Conservation (phyloP, 2,888 invertebrate species). For the Amphipoea oculea region DNA sequence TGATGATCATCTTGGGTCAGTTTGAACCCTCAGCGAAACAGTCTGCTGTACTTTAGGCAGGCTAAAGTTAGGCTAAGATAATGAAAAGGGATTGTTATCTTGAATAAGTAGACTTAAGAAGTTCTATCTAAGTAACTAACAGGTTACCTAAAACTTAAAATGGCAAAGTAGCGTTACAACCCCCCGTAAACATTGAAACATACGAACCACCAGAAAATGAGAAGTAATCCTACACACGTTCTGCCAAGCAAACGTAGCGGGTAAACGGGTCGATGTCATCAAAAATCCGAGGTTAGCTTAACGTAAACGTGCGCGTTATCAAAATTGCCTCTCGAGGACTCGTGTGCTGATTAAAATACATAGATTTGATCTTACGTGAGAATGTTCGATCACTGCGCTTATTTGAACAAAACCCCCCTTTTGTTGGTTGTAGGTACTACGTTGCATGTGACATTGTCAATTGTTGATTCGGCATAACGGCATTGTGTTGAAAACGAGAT, state of each 20-base stretch:
- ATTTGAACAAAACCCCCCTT: conserved; percentile 58
- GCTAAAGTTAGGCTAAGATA: conserved; percentile 16
- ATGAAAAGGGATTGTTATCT: conserved; percentile 8
- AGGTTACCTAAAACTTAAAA: conserved; percentile 20
- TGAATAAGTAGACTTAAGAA: conserved; percentile 5
- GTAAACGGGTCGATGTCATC: conserved; percentile 61
- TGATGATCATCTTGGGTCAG: conserved; percentile 7
- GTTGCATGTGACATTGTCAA: conserved; percentile 74
- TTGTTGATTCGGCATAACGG: conserved; percentile 75
- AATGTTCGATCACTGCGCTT: conserved; percentile 62
- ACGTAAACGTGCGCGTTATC: conserved; percentile 71
- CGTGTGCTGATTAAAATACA: conserved; percentile 81
- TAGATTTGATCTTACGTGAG: conserved; percentile 74
- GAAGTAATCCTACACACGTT: conserved; percentile 60
- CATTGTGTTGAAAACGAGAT: conserved; percentile 77
- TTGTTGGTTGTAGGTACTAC: conserved; percentile 54
- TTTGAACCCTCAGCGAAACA: not conserved
- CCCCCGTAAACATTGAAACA: conserved; percentile 54
- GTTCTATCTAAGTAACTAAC: not conserved
- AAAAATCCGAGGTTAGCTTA: conserved; percentile 63
- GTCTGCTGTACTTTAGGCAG: not conserved
- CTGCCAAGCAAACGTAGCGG: conserved; percentile 57
- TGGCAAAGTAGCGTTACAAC: not conserved
- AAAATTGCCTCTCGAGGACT: conserved; percentile 74
- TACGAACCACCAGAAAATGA: conserved; percentile 55